A percentile compares a stretch with the other conserved stretches of the same genome.
These are phyloP conservation scores for Acleris holmiana DNA, from an alignment of 2,888 invertebrate genomes.

Conservation along the genomic window DNA sequence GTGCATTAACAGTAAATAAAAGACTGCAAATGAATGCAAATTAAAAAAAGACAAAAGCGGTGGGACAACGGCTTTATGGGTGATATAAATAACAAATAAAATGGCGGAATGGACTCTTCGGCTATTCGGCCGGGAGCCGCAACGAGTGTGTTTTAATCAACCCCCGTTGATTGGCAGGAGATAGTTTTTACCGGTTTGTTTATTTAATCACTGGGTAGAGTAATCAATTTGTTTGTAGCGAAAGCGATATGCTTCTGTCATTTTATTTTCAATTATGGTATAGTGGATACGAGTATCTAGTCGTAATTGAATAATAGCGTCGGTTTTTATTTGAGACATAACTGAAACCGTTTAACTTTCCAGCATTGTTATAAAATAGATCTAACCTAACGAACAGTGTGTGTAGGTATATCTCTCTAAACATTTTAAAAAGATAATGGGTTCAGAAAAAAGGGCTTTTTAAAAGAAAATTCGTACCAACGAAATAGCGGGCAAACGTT, in stretches of 20 bases:
- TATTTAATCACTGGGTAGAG: slow-evolving; percentile 18
- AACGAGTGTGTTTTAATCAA: slow-evolving; percentile 44
- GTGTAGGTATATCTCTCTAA: too few relatives aligned
- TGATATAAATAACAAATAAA: slow-evolving; percentile 23
- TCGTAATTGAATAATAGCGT: neutral
- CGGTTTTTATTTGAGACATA: too few relatives aligned
- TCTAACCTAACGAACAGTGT: too few relatives aligned
- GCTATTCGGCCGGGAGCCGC: slow-evolving; percentile 19
- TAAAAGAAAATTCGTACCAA: too few relatives aligned
- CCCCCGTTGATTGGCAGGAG: slow-evolving; percentile 42
- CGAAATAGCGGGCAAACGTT: too few relatives aligned
- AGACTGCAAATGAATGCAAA: neutral
- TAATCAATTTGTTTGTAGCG: slow-evolving; percentile 17
- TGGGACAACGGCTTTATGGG: neutral
- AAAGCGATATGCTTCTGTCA: slow-evolving; percentile 15
- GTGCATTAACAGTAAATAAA: too few relatives aligned
- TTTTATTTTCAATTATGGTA: neutral
- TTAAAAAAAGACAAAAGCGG: neutral
- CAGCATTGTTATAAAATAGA: too few relatives aligned
- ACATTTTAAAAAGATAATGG: too few relatives aligned
- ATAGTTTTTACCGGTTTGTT: slow-evolving; percentile 37
- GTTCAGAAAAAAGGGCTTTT: too few relatives aligned
- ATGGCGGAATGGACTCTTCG: slow-evolving; percentile 5
- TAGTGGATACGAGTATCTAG: neutral
- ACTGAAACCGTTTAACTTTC: too few relatives aligned